These are phyloP conservation scores for Thamnophis sirtalis DNA, from an alignment of 2,113 vertebrate species.

Conservation along the genomic window DNA sequence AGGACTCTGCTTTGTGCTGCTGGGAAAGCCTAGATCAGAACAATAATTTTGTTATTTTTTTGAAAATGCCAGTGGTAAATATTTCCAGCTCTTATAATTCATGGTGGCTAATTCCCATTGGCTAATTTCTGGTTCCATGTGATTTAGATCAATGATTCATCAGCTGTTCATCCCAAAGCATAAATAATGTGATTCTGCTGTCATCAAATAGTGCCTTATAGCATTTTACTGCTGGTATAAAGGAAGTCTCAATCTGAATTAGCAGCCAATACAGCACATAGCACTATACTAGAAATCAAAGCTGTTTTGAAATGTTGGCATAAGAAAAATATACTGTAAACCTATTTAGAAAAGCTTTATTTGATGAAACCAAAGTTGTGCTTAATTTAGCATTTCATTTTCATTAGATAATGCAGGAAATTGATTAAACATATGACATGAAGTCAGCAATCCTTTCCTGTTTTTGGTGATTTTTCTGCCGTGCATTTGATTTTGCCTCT, in stretches of 20 bases:
- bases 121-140: constrained; percentile 27
- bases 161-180: neutral
- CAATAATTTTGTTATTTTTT: neutral
- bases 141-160: constrained; percentile 29
- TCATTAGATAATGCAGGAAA: neutral
- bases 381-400: too few species aligned
- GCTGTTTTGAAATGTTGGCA: neutral
- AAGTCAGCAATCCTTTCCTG: neutral
- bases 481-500: neutral
- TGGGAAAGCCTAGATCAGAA: too few species aligned
- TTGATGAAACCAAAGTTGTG: neutral
- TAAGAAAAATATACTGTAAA: neutral
- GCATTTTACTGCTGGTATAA: neutral
- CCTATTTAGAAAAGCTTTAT: neutral
- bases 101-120: neutral
- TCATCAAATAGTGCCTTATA: constrained; percentile 11
- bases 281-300: neutral
- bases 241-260: neutral
- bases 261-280: neutral
- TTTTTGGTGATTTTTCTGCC: neutral
- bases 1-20: too few species aligned
- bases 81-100: neutral
- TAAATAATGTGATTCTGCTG: constrained; percentile 17
- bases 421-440: neutral
- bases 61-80: neutral